A percentile compares a stretch with the other conserved stretches of the same genome.
These are phyloP conservation scores for Micromys minutus DNA, from an alignment of 2,113 vertebrate genomes.

Conservation along the genomic window DNA sequence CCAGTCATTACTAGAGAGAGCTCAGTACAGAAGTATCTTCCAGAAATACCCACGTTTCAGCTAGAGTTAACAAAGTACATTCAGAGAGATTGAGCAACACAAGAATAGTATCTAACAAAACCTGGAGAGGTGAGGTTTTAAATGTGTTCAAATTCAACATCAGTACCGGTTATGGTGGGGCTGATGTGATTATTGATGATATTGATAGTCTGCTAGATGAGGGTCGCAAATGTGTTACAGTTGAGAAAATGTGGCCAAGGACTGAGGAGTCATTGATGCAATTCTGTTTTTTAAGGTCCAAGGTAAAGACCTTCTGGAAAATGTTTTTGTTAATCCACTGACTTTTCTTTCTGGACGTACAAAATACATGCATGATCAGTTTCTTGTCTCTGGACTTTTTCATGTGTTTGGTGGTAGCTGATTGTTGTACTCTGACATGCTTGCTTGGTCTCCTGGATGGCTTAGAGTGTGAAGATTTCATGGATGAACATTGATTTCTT, in stretches of 20 bases:
- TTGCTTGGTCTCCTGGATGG: neutral
- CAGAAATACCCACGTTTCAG: slow-evolving; percentile 18
- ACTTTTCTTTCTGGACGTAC: neutral
- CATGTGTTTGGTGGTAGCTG: neutral
- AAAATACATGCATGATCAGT: neutral
- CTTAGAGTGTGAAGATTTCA: neutral
- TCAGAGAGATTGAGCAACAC: slow-evolving; percentile 6
- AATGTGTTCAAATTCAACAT: neutral
- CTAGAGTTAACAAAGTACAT: neutral
- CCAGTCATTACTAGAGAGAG: neutral
- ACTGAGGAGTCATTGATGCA: neutral
- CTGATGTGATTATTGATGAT: neutral
- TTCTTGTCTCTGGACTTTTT: slow-evolving; percentile 15
- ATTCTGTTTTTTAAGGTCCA: neutral
- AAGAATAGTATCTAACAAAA: neutral
- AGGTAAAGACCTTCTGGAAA: neutral
- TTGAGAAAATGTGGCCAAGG: neutral
- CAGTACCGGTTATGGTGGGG: neutral
- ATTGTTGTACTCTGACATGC: neutral
- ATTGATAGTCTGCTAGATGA: neutral
- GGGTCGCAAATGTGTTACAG: neutral
- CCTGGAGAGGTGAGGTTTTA: neutral
- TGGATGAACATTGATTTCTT: neutral
- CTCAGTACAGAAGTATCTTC: neutral
- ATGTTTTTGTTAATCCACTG: neutral